Evolutionary conservation across 2,797 vertebrate species (phyloP).

Genomic region (Fistularia tabacaria): DNA sequence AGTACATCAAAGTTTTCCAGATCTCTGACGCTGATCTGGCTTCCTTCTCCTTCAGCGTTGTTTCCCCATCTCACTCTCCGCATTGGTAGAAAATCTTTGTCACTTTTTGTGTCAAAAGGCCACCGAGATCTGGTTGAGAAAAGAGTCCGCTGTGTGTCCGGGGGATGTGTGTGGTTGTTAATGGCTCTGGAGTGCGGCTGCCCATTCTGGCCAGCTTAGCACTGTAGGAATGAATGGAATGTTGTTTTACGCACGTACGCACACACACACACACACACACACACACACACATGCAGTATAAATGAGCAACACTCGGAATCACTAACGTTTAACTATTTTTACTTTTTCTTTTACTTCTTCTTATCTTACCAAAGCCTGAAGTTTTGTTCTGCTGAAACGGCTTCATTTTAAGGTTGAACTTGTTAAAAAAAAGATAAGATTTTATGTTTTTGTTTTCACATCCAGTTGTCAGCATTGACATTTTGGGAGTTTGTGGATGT

Average conservation of each 20-base stretch:
- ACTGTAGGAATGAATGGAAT: conserved; percentile 78
- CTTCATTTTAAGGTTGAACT: no score
- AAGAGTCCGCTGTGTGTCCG: conserved; percentile 12
- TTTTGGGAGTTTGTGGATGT: conserved; percentile 25
- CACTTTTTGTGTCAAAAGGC: not conserved
- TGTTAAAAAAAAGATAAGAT: no score
- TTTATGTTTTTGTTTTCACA: no score
- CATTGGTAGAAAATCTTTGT: no score
- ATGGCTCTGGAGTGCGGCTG: conserved; percentile 53
- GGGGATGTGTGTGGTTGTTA: conserved; percentile 26
- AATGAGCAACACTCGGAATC: conserved; percentile 15
- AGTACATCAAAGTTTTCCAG: no score
- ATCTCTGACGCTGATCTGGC: no score
- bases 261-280: conserved; percentile 36
- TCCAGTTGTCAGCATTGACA: conserved; percentile 8
- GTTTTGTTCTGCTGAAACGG: no score
- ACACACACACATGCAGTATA: conserved; percentile 10
- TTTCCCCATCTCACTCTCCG: no score
- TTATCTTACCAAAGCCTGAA: not conserved
- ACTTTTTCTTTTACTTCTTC: not conserved
- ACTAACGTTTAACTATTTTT: conserved; percentile 21
- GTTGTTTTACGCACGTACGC: conserved; percentile 62
- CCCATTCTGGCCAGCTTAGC: conserved; percentile 63
- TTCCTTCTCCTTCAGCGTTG: no score
- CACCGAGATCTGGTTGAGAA: conserved; percentile 6